phyloP scores from a whole-genome alignment of 2,888 invertebrate genomes.

The Xanthia togata region DNA sequence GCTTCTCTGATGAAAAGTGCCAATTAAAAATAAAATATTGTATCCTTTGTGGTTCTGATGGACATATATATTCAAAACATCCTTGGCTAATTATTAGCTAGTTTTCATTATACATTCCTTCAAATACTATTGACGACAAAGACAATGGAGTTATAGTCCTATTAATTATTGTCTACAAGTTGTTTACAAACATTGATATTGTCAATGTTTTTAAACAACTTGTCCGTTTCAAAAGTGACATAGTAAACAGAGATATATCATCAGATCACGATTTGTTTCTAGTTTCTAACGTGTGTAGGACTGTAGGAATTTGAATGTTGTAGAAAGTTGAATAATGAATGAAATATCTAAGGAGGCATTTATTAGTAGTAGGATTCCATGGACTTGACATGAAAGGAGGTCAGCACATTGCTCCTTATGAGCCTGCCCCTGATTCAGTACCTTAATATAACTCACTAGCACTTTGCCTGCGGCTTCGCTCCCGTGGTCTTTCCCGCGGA shows the following conservation, averaged over 20 bases:
- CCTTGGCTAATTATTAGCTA: neutral
- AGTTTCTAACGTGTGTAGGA: neutral
- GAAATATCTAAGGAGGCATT: neutral
- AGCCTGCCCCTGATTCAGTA: neutral
- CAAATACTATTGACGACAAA: neutral
- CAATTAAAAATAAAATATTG: neutral
- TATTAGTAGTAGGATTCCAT: neutral
- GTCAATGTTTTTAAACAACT: no score
- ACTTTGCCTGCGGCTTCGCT: no score
- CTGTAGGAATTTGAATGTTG: no score
- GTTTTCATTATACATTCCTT: conserved; percentile 1
- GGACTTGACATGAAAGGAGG: neutral
- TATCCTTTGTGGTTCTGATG: neutral
- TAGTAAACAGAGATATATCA: neutral
- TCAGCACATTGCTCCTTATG: neutral
- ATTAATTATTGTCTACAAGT: conserved; percentile 32
- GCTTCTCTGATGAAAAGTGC: neutral
- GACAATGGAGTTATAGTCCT: neutral
- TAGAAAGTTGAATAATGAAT: neutral
- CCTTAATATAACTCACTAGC: no score
- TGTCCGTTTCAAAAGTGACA: neutral
- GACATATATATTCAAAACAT: neutral
- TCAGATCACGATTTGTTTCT: conserved; percentile 14
- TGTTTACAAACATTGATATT: conserved; percentile 37
- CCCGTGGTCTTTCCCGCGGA: no score